Base-by-base conservation (phyloP, 2,113 vertebrate species). In the Turdus rufiventris region DNA sequence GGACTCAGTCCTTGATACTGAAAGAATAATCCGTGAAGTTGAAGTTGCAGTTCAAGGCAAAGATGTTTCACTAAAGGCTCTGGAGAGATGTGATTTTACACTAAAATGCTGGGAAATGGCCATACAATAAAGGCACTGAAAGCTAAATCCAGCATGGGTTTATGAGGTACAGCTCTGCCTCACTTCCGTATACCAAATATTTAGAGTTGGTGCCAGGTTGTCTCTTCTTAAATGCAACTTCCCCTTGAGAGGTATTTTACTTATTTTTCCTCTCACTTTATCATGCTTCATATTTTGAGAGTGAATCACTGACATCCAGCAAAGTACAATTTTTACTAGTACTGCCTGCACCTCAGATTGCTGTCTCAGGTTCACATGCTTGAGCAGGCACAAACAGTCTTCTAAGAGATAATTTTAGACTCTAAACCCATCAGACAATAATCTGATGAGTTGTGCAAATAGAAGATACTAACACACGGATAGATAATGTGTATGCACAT, bases 321-420 rank as follows among this genome's bases (percentile, higher is more conserved):
- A 73, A 90, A 95, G 71, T 73, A 92, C 15, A 76, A 51, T 78
- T 95, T 97, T 97, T 96, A 92, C 78, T 75, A 81, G 58, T 48
- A 18, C 53, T 95, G 68, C n/a, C 70, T 81, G 51, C 72, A 85
- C 80, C 42, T 88, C 77, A 78, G 75, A 73, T 19, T 73, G 33
- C 50, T 2, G 0, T 42, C 68, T 85, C 51, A 77, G 53, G 63
- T 83, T 58, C 65, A 42, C 17, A 17, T 20, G 75, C 33, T 65
- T 58, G 26, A 83, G 47, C 71, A 93, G 33, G 75, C 74, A 96
- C 63, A 72, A 74, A 82, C 36, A 73, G 15, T 57, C 53, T 62
- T 66, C 43, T 50, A 43, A 87, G n/a, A 80, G 75, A 71, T 33
- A 93, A 79, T 71, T 33, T 90, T 74, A 76, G 71, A 50, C 51